phyloP scores from a whole-genome alignment of 2,888 invertebrate species.

The Epinotia bilunana region DNA sequence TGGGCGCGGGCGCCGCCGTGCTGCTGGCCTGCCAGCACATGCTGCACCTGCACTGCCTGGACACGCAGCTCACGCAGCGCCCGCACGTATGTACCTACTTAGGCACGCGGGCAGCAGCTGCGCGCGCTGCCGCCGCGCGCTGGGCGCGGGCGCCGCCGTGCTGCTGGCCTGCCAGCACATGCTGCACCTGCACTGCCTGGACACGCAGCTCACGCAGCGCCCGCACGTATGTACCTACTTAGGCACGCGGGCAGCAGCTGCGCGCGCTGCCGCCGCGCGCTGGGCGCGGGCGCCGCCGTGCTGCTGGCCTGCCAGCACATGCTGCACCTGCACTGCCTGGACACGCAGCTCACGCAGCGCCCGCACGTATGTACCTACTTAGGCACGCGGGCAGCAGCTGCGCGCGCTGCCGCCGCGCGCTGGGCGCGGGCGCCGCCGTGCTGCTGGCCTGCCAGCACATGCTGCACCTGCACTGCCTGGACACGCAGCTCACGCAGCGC shows the following conservation, averaged over 20 bases:
- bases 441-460: slow-evolving; percentile 91
- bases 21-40: slow-evolving; percentile 91
- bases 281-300: slow-evolving; percentile 87
- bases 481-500: slow-evolving; percentile 84
- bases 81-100: no score
- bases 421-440: slow-evolving; percentile 87
- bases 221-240: no score
- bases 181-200: slow-evolving; percentile 92
- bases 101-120: slow-evolving; percentile 1
- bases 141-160: slow-evolving; percentile 87
- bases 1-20: slow-evolving; percentile 87
- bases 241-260: slow-evolving; percentile 1
- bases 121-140: slow-evolving; percentile 47
- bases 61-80: slow-evolving; percentile 84
- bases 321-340: slow-evolving; percentile 92
- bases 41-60: slow-evolving; percentile 92
- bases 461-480: slow-evolving; percentile 92
- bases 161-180: slow-evolving; percentile 91
- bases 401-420: slow-evolving; percentile 47
- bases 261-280: slow-evolving; percentile 47
- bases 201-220: slow-evolving; percentile 84
- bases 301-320: slow-evolving; percentile 91
- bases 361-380: no score
- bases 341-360: slow-evolving; percentile 84
- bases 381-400: slow-evolving; percentile 1